phyloP scores from a whole-genome alignment of 1,140 invertebrate species.

The Papilio helenus region DNA sequence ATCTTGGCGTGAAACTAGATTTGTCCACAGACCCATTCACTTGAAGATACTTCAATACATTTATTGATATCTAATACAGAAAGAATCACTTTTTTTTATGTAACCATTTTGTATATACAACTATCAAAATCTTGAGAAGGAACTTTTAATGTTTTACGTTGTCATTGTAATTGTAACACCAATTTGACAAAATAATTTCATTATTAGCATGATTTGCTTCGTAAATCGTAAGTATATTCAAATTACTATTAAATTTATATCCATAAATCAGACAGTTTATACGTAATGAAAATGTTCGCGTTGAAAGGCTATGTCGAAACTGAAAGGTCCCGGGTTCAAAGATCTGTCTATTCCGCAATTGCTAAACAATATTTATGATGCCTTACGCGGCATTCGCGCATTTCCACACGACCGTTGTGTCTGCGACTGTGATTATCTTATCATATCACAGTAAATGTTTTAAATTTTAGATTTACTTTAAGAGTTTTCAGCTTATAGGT shows the following conservation, averaged over 20 bases:
- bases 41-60: background rate
- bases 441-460: background rate
- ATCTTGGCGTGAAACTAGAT: background rate
- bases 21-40: background rate
- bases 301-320: constrained; percentile 16
- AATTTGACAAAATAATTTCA: background rate
- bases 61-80: no score
- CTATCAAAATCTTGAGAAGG: no score
- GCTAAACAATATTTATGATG: constrained; percentile 28
- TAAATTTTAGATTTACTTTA: background rate
- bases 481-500: background rate
- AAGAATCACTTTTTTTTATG: background rate
- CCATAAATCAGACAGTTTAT: constrained; percentile 16
- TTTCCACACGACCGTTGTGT: constrained; percentile 6
- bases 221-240: background rate
- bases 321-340: constrained; percentile 32
- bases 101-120: no score
- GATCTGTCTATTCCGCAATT: constrained; percentile 25
- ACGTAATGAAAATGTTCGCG: constrained; percentile 15
- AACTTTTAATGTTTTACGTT: background rate
- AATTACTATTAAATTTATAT: constrained; percentile 22
- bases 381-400: constrained; percentile 16
- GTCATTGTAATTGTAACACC: background rate
- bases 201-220: background rate
- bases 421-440: background rate